Evolutionary conservation across 1,140 invertebrate genomes (phyloP), one percentile per base, ranked within the genome.

Genomic region (Caenorhabditis brenneri): DNA sequence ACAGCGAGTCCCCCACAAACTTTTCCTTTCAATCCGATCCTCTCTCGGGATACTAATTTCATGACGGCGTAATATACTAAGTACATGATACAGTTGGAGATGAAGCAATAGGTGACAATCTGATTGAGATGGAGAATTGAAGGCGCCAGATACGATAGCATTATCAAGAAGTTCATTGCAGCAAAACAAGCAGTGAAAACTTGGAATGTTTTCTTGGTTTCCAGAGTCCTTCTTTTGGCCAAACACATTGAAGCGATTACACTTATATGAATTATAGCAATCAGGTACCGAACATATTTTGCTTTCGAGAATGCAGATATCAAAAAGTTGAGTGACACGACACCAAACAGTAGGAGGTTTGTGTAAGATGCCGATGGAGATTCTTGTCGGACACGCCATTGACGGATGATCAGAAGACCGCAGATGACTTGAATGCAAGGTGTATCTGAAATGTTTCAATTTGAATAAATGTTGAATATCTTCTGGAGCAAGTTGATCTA

Each of bases 381-480:
- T 74, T 74, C 36, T 22, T 74, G 19, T 24, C 65, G 65, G 2
- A 74, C 36, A 42, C 42, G 29, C 65, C 65, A 74, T 46, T 74
- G 65, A 15, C 65, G 65, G 15, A 74, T 24, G 36, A 74, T 74
- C 7, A 74, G 22, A 12, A 80, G 79, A 15, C 48, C 79, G 24
- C 79, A 80, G 27, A 80, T 80, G 5, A 55, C 36, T 80, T 80
- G 79, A 12, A 80, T 53, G 79, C 48, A 80, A 9, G 79, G 79
- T 0, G 79, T 80, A 42, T 80, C 79, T 80, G 33, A 15, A 80
- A 58, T 7, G 6, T 51, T 51, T 58, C 22, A 31, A n/a, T n/a
- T n/a, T n/a, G n/a, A n/a, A n/a, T n/a, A n/a, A n/a, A n/a, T n/a
- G n/a, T n/a, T n/a, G n/a, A n/a, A n/a, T n/a, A n/a, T n/a, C n/a